Evolutionary conservation across 2,797 vertebrate genomes (phyloP), one percentile per base, ranked within the genome.

Genomic region (Chelmon rostratus): DNA sequence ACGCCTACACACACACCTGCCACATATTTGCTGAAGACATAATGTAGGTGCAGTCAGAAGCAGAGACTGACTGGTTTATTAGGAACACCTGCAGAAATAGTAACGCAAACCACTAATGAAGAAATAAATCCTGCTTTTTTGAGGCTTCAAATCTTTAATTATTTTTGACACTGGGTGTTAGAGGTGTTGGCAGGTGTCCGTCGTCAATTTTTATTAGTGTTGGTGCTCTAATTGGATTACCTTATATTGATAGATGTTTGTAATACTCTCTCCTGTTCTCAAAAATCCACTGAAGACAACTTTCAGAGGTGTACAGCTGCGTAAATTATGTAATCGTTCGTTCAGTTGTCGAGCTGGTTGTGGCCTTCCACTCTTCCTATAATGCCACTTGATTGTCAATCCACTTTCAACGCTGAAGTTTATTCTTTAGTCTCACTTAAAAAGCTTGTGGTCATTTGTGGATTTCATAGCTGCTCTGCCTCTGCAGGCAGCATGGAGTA

Each of bases 1-100:
- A 49, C 35, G 19, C 78, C 71, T 6, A 25, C 63, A 42, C 70
- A 47, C 9, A 50, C 79, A 69, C 23, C 50, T 82, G 72, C 44
- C 33, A 21, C 50, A 16, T 61, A 28, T 70, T 63, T 11, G 33
- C 40, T 35, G 12, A 28, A 53, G 38, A 19, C 25, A 3, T 8
- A n/a, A 38, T 18, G 19, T 49, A 13, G 1, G 6, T 40, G 15
- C 12, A 15, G 18, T 33, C 25, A 23, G 23, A 61, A 6, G 44
- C 13, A 69, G 23, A 52, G 16, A 23, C 6, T 11, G 44, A 58
- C 8, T 0, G 3, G 7, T 44, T 49, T 54, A 25, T 25, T 23
- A 16, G 35, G 3, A 25, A 12, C 18, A 72, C 3, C 38, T 73
- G 28, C 6, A 8, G 2, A 21, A 18, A 10, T 59, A 18, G 4